Evolutionary conservation across 2,797 vertebrate genomes (phyloP).

Genomic region (Takifugu rubripes): DNA sequence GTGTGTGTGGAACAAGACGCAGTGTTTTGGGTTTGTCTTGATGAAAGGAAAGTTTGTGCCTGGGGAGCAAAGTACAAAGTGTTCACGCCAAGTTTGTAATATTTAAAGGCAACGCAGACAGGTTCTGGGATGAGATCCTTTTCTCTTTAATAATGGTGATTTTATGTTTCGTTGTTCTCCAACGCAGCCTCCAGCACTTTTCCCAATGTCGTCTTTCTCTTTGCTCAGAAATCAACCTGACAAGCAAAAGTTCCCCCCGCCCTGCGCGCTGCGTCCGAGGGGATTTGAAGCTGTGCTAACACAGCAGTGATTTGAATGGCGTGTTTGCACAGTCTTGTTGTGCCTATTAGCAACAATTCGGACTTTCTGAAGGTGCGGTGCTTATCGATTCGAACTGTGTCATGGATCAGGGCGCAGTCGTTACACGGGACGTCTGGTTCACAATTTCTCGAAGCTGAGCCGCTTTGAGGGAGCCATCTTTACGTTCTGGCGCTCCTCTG

Average conservation of each 20-base stretch:
- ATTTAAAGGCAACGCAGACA: constrained; percentile 78
- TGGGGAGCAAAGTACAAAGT: constrained; percentile 38
- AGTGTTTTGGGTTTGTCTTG: constrained; percentile 66
- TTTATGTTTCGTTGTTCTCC: constrained; percentile 77
- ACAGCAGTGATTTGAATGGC: constrained; percentile 55
- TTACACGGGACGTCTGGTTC: constrained; percentile 36
- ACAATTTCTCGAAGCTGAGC: constrained; percentile 23
- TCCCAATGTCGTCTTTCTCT: constrained; percentile 55
- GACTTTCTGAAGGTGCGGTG: constrained; percentile 49
- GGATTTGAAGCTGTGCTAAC: constrained; percentile 55
- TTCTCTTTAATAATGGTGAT: constrained; percentile 79
- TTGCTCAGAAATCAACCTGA: constrained; percentile 61
- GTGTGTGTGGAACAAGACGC: constrained; percentile 15
- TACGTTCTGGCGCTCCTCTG: constrained; percentile 21
- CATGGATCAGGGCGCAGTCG: constrained; percentile 41
- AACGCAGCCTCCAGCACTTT: constrained; percentile 65
- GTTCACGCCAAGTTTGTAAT: constrained; percentile 80
- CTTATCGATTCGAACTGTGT: constrained; percentile 39
- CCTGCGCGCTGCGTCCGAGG: constrained; percentile 32
- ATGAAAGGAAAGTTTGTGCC: constrained; percentile 69
- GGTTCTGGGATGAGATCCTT: constrained; percentile 76
- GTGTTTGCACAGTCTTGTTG: constrained; percentile 63
- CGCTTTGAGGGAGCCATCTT: constrained; percentile 39
- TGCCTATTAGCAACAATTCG: constrained; percentile 53
- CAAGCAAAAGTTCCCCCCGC: constrained; percentile 36